Conservation (phyloP, 2,797 vertebrate genomes). For the Dendrocincla fuliginosa region DNA sequence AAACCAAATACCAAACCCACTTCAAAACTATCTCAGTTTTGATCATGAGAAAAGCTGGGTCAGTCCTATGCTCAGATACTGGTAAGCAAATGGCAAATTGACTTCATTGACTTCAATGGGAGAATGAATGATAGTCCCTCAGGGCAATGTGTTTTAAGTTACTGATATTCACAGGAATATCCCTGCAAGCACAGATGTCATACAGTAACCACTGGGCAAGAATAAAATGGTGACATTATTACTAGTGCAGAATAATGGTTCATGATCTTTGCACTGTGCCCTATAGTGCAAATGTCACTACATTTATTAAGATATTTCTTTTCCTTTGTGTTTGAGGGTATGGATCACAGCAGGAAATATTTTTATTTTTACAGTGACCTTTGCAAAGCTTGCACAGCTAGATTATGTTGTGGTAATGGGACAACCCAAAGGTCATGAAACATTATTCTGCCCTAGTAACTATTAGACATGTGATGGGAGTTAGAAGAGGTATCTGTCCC, state of each 20-base stretch:
- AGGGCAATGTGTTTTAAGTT: slow-evolving; percentile 34
- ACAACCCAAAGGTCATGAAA: slow-evolving; percentile 42
- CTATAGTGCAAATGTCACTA: slow-evolving; percentile 64
- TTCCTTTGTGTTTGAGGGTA: slow-evolving; percentile 21
- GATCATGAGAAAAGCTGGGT: not conserved
- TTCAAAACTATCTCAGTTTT: not conserved
- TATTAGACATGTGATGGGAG: slow-evolving; percentile 27
- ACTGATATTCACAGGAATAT: slow-evolving; percentile 59
- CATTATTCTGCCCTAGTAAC: slow-evolving; percentile 67
- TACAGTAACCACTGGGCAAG: slow-evolving; percentile 32
- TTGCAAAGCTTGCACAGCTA: slow-evolving; percentile 10
- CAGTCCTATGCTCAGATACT: not conserved
- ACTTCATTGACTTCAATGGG: not conserved
- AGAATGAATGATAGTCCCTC: not conserved
- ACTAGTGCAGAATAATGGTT: slow-evolving; percentile 48
- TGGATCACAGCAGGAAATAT: slow-evolving; percentile 39
- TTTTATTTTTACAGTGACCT: slow-evolving; percentile 50
- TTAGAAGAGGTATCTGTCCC: slow-evolving; percentile 15
- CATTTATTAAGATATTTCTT: slow-evolving; percentile 42
- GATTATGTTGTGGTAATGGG: not conserved
- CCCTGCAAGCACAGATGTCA: slow-evolving; percentile 52
- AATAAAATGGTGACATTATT: slow-evolving; percentile 47
- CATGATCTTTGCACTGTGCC: slow-evolving; percentile 46
- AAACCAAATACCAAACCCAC: not conserved
- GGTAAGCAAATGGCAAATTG: not conserved